Base-by-base conservation (phyloP, 2,888 invertebrate species). In the Rhyacophila evoluta region DNA sequence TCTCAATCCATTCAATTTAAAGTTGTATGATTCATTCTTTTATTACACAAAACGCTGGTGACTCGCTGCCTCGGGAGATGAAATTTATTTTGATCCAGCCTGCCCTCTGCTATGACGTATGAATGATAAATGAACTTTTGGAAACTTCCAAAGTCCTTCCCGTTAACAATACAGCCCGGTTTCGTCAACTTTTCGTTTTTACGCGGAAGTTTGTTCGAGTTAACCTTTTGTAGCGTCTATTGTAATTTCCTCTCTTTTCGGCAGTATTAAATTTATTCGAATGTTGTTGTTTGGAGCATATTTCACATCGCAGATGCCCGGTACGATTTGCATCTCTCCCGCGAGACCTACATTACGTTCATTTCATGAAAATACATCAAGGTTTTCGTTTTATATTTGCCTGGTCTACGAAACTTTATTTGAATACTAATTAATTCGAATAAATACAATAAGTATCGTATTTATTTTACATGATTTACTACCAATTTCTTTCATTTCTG, bases 61-160 rank as follows among this genome's bases (percentile, higher is more conserved):
- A 72, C 67, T 36, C 55, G 67, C 12, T 27, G 39, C 69, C 33
- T 39, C 76, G 19, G 25, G 55, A 69, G 70, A 75, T 19, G 72
- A 80, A 80, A 80, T 80, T 75, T 78, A 75, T 78, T 80, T 80
- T 79, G 81, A 81, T 79, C 81, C 81, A 74, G 75, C 55, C 78
- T 70, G 71, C 37, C 19, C 15, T 71, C 71, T 11, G 72, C 28
- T 75, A 75, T 81, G 81, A 79, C 81, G 78, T 79, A 78, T 81
- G 81, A 81, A 81, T 81, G 81, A 81, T 81, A 81, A 81, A 81
- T 81, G 81, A 81, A 77, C 78, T 72, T 72, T 72, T 72, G 70
- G 77, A 79, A 81, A 73, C 68, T 77, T 77, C 55, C 15, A 28
- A 68, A 55, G 68, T 28, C n/a, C 39, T 25, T 8, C 38, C 37